These are phyloP conservation scores for Anisognathus igniventris DNA, from an alignment of 2,797 vertebrate genomes.

Conservation along the genomic window DNA sequence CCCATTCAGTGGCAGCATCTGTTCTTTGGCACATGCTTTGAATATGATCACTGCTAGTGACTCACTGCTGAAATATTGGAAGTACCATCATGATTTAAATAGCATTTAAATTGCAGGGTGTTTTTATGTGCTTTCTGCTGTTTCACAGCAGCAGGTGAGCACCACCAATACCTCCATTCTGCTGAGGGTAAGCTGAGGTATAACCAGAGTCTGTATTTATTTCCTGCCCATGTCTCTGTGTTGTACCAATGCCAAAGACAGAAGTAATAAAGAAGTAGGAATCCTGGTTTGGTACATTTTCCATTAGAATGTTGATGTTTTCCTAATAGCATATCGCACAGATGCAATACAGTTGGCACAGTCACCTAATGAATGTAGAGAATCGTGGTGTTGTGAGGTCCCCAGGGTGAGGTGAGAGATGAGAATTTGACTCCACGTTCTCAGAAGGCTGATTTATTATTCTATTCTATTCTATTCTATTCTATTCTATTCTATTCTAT, in stretches of 20 bases:
- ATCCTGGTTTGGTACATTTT: not conserved
- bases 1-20: conserved; percentile 54
- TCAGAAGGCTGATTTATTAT: no score
- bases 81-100: not conserved
- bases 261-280: not conserved
- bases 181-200: not conserved
- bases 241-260: not conserved
- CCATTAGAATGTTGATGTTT: not conserved
- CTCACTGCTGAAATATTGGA: conserved; percentile 22
- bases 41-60: not conserved
- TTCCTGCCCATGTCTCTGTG: not conserved
- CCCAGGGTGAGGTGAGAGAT: no score
- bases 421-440: no score
- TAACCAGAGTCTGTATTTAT: not conserved
- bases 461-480: no score
- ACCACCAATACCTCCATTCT: not conserved
- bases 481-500: no score
- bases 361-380: not conserved
- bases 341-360: rapidly evolving
- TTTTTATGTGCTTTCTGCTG: not conserved
- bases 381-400: not conserved
- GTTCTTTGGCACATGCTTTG: conserved; percentile 5
- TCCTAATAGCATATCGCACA: not conserved
- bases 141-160: not conserved
- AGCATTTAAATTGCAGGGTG: not conserved